Percentiles rank a stretch among this genome's conserved stretches.
phyloP scores from a whole-genome alignment of 2,888 invertebrate species.

The Drosophila setosimentum region DNA sequence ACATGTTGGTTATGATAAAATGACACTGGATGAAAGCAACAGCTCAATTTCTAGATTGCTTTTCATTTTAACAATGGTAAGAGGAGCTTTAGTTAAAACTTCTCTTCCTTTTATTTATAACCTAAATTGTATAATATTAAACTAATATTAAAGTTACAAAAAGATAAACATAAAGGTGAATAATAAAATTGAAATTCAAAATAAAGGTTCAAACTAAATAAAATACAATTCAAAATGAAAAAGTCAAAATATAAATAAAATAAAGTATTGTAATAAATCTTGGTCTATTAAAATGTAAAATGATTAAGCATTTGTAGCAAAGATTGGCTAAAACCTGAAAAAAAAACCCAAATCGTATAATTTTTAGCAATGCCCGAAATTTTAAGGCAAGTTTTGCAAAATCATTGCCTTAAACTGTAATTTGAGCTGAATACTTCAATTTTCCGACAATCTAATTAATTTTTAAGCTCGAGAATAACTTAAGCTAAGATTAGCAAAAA shows the following conservation, averaged over 20 bases:
- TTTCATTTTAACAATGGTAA: background rate
- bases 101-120: too few relatives aligned
- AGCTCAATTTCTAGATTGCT: conserved; percentile 10
- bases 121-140: too few relatives aligned
- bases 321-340: too few relatives aligned
- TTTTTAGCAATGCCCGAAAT: too few relatives aligned
- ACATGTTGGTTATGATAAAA: conserved; percentile 41
- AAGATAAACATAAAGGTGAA: background rate
- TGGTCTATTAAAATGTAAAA: background rate
- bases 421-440: too few relatives aligned
- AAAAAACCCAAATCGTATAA: too few relatives aligned
- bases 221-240: background rate
- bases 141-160: background rate
- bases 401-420: too few relatives aligned
- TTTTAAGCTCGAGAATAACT: too few relatives aligned
- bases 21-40: conserved; percentile 47
- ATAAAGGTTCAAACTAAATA: background rate
- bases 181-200: background rate
- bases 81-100: background rate
- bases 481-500: background rate
- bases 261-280: too few relatives aligned
- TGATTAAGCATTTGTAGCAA: background rate
- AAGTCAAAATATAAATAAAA: background rate
- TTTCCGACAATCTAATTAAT: too few relatives aligned
- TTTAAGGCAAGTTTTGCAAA: too few relatives aligned